Evolutionary conservation across 1,140 invertebrate genomes (phyloP).

Genomic region (Epicauta chinensis): DNA sequence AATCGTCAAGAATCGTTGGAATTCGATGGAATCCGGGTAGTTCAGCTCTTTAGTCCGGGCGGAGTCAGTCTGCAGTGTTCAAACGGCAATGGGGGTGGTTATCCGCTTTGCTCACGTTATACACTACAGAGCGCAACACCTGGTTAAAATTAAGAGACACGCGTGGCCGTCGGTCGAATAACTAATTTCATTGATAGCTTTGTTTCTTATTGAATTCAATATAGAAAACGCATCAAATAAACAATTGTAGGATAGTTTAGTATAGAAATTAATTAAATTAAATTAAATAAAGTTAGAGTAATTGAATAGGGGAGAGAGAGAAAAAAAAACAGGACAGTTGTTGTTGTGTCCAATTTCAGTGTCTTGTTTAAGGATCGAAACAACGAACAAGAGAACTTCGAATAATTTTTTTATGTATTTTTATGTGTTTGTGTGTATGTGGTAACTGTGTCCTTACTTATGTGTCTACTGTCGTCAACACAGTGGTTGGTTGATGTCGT

Average conservation of each 20-base stretch:
- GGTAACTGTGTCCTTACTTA: constrained; percentile 6
- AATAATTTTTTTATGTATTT: constrained; percentile 1
- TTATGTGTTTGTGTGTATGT: constrained; percentile 11
- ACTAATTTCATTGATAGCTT: too few species aligned
- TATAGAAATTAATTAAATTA: too few species aligned
- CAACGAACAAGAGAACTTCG: background rate
- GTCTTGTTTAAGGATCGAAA: too few species aligned
- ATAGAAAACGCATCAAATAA: too few species aligned
- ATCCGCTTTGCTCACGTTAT: constrained; percentile 10
- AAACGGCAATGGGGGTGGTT: constrained; percentile 24
- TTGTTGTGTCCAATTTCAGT: too few species aligned
- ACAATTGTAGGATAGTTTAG: too few species aligned
- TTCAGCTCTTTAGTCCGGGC: constrained; percentile 30
- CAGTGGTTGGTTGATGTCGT: constrained; percentile 6
- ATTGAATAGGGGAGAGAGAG: too few species aligned
- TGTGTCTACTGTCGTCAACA: constrained; percentile 6
- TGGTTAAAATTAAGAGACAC: constrained; percentile 13
- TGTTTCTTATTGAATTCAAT: too few species aligned
- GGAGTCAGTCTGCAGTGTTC: constrained; percentile 33
- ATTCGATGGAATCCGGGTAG: constrained; percentile 19
- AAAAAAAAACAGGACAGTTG: too few species aligned
- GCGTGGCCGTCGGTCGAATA: constrained; percentile 1
- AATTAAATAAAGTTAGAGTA: too few species aligned
- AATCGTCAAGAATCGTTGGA: constrained; percentile 19
- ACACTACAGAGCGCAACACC: constrained; percentile 19